Conservation (phyloP, 2,113 vertebrate species). For the Mus musculus region DNA sequence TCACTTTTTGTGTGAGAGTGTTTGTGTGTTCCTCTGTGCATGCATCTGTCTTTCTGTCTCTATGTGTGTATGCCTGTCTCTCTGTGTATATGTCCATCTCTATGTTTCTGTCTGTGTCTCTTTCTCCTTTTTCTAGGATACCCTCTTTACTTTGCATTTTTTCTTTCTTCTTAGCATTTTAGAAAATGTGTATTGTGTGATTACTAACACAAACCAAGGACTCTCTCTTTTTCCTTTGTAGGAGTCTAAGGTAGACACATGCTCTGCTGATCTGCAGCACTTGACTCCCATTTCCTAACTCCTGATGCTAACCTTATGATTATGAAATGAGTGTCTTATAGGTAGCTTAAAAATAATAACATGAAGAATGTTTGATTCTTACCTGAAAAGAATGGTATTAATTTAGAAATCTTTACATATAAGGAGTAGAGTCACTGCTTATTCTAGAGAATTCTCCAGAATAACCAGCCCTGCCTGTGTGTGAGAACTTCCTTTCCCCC, state of each 20-base stretch:
- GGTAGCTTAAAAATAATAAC: neutral
- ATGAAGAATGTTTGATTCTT: neutral
- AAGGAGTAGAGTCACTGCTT: neutral
- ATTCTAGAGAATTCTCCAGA: neutral
- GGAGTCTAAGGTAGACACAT: neutral
- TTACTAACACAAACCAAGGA: neutral
- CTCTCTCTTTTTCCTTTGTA: neutral
- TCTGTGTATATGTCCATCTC: rapidly evolving
- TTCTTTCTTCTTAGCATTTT: neutral
- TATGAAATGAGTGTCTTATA: neutral
- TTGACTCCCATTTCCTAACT: no score
- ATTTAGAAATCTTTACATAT: neutral
- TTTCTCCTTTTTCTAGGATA: neutral
- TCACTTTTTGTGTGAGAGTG: neutral
- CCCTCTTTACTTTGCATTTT: neutral
- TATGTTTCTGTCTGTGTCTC: neutral
- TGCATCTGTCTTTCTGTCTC: neutral
- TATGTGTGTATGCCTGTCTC: no score
- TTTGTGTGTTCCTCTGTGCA: no score
- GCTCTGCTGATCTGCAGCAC: no score
- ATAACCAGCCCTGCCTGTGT: neutral
- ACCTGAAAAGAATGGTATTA: neutral
- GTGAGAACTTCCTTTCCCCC: neutral
- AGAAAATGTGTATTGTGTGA: neutral
- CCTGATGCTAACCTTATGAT: neutral